Conservation (phyloP, 2,113 vertebrate genomes). For the Rhinopomastus cyanomelas region DNA sequence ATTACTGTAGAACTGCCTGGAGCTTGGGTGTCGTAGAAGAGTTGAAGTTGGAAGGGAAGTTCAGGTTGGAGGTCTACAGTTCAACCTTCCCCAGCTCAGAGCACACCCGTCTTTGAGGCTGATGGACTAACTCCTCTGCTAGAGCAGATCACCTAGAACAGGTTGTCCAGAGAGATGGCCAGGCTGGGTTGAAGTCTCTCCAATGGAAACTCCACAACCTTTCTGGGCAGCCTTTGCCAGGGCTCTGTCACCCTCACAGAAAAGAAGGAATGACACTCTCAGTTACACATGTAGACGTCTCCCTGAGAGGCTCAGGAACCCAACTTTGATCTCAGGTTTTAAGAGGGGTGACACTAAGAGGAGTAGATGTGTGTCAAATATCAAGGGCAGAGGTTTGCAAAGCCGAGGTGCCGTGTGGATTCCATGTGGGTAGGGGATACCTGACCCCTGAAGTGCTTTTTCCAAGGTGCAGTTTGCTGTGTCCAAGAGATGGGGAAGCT, state of each 20-base stretch:
- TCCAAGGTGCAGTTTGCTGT: background rate
- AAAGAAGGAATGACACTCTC: background rate
- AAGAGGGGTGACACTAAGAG: background rate
- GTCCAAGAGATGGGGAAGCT: background rate
- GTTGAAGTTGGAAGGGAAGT: background rate
- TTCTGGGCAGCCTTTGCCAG: too few species aligned
- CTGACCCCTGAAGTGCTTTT: background rate
- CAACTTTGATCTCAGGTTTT: background rate
- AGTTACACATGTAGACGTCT: background rate
- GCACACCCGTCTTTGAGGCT: background rate
- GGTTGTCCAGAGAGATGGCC: too few species aligned
- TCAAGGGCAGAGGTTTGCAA: background rate
- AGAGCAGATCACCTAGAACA: too few species aligned
- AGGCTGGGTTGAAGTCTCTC: too few species aligned
- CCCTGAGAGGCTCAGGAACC: background rate
- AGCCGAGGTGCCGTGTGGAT: background rate
- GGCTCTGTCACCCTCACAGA: too few species aligned
- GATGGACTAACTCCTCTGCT: too few species aligned
- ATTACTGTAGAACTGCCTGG: background rate
- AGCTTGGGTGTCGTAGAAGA: background rate
- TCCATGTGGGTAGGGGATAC: background rate
- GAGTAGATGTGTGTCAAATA: background rate
- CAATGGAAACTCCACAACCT: too few species aligned
- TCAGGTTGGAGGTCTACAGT: background rate
- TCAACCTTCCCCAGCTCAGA: background rate